phyloP scores from a whole-genome alignment of 2,797 vertebrate genomes.

The Peromyscus attwateri region DNA sequence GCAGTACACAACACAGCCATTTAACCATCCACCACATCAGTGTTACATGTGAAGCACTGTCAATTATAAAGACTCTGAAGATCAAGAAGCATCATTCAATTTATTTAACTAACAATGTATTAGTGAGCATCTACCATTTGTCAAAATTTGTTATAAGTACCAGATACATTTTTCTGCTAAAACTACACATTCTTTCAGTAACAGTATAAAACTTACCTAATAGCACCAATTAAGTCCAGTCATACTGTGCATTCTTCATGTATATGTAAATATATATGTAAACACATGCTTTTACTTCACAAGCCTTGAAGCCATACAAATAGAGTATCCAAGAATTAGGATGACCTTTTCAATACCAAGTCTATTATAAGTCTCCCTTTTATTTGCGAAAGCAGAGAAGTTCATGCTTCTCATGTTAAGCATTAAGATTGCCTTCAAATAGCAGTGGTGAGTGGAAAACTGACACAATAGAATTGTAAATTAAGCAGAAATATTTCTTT shows the following conservation, averaged over 20 bases:
- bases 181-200: background rate
- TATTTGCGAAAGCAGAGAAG: no score
- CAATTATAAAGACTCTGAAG: background rate
- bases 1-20: background rate
- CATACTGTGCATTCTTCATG: no score
- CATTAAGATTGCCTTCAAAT: no score
- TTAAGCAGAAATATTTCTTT: no score
- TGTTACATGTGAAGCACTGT: background rate
- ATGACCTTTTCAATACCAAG: no score
- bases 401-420: no score
- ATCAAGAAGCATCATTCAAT: background rate
- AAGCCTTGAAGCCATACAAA: no score
- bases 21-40: background rate
- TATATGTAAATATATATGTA: background rate
- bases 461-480: no score
- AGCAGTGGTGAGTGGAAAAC: no score
- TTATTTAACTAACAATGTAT: background rate
- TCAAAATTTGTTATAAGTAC: background rate
- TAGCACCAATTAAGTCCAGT: background rate
- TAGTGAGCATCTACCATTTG: background rate
- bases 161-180: background rate
- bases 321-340: no score
- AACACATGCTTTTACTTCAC: no score
- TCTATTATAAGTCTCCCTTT: no score
- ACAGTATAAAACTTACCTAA: background rate